Evolutionary conservation across 2,113 vertebrate species (phyloP).

Genomic region (Lophura nycthemera): DNA sequence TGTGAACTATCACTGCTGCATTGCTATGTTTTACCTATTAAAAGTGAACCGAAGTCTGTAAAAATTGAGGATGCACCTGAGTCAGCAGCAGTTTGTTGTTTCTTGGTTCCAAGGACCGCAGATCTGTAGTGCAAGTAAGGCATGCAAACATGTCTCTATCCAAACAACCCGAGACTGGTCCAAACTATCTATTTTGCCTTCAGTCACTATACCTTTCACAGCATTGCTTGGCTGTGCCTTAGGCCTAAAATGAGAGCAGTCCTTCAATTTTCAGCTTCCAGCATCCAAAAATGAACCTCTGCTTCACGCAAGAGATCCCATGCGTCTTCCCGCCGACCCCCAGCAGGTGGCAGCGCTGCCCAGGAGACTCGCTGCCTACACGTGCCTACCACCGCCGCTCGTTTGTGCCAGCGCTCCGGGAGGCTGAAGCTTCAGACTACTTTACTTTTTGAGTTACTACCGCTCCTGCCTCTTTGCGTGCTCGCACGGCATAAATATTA

Average conservation of each 20-base stretch:
- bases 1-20: accelerated
- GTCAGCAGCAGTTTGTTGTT: background rate
- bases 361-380: background rate
- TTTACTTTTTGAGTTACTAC: background rate
- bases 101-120: background rate
- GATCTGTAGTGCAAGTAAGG: background rate
- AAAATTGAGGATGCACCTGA: background rate
- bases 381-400: no score
- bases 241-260: no score
- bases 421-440: background rate
- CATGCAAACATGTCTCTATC: accelerated
- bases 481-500: background rate
- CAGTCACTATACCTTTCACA: background rate
- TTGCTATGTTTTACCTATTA: no score
- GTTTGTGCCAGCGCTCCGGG: background rate
- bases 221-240: accelerated
- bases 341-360: conserved; percentile 32
- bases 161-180: accelerated
- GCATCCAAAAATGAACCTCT: no score
- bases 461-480: accelerated
- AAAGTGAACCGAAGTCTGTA: background rate
- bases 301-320: no score
- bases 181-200: background rate
- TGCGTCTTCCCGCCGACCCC: background rate
- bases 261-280: background rate